Percentiles rank a stretch among this genome's conserved stretches.
phyloP scores from a whole-genome alignment of 2,113 vertebrate genomes.

The Ariopsis seemanni region DNA sequence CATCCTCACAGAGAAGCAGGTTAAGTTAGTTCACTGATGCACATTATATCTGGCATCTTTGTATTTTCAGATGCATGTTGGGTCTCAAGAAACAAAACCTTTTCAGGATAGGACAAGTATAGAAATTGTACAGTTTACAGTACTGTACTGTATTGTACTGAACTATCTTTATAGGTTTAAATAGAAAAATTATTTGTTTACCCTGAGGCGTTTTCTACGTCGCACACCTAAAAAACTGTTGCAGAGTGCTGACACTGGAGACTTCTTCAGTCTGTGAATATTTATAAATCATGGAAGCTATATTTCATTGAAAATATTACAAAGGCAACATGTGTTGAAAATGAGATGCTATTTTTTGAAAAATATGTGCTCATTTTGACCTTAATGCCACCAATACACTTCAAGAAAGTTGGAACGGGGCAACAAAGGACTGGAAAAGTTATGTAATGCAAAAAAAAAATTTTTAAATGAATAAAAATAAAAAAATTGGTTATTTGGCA shows the following conservation, averaged over 20 bases:
- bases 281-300: too few species aligned
- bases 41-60: not conserved
- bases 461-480: too few species aligned
- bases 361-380: too few species aligned
- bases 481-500: too few species aligned
- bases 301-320: too few species aligned
- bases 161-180: not conserved
- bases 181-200: not conserved
- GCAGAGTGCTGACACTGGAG: not conserved
- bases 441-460: too few species aligned
- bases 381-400: too few species aligned
- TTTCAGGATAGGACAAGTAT: not conserved
- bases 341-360: too few species aligned
- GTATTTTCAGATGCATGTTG: not conserved
- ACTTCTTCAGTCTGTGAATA: not conserved
- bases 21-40: slow-evolving; percentile 50
- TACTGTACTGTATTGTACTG: too few species aligned
- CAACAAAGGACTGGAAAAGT: too few species aligned
- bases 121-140: not conserved
- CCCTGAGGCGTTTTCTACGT: not conserved
- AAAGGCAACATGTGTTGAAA: too few species aligned
- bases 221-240: not conserved
- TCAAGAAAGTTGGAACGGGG: too few species aligned
- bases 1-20: slow-evolving; percentile 94
- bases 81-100: not conserved